phyloP scores from a whole-genome alignment of 2,113 vertebrate species.

The Thryonomys swinderianus region DNA sequence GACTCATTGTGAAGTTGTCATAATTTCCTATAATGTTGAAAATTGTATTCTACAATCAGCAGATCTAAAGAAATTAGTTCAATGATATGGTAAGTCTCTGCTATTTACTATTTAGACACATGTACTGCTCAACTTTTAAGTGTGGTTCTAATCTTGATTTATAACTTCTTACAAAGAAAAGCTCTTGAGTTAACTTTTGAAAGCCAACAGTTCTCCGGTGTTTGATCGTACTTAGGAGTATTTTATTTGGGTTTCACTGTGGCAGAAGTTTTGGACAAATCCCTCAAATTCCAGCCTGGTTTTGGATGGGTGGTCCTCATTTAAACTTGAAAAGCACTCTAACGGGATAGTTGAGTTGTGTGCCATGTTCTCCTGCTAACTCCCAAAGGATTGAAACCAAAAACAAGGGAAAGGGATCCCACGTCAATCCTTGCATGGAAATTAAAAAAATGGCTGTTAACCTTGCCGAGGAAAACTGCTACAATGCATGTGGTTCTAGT shows the following conservation, averaged over 20 bases:
- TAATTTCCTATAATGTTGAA: conserved; percentile 21
- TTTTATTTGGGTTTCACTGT: conserved; percentile 37
- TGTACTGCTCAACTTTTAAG: neutral
- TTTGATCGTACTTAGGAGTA: neutral
- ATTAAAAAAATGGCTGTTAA: conserved; percentile 30
- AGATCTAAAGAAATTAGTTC: conserved; percentile 2
- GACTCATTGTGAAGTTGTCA: neutral
- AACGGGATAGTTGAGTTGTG: conserved; percentile 12
- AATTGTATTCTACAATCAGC: neutral
- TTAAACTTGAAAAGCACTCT: conserved; percentile 34
- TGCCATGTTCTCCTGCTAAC: conserved; percentile 38
- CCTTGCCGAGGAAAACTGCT: neutral
- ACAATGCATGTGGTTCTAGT: neutral
- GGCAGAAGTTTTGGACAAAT: conserved; percentile 40
- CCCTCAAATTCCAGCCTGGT: neutral
- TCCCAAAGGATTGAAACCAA: conserved; percentile 30
- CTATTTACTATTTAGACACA: neutral
- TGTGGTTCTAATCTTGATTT: neutral
- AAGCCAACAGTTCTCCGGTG: neutral
- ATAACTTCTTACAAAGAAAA: conserved; percentile 28
- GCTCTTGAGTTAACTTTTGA: neutral
- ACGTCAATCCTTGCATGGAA: conserved; percentile 30
- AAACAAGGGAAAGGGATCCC: neutral
- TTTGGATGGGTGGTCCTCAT: conserved; percentile 8
- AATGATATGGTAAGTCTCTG: neutral